Base-by-base conservation (phyloP, 2,888 invertebrate genomes). In the Pristionchus japonicus region DNA sequence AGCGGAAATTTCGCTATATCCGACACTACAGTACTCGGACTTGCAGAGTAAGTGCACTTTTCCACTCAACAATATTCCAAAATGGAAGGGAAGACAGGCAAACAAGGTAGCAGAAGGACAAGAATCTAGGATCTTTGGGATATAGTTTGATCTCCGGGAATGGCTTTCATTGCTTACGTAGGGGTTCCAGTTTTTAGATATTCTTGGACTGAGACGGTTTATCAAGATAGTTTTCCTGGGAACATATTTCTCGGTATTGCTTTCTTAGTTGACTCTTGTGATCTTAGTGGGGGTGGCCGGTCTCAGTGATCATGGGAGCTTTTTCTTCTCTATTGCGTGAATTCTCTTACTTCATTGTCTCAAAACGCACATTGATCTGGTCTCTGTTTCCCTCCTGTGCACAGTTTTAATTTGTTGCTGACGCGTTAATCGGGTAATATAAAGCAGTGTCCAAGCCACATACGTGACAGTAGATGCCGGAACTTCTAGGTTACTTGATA, bases 1-100 rank as follows among this genome's bases (percentile, higher is more conserved):
- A 82, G 89, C n/a, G 90, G 90, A 13, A 82, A 80, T 43, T 91
- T 91, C 77, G 89, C 88, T 6, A 89, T 93, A n/a, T 90, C 92
- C 0, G 93, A 93, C 86, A 64, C 80, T 13, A 92, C 93, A n/a
- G 52, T 93, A 17, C 84, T 89, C 31, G 74, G 57, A 57, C 80
- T 92, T 3, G 88, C 89, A 4, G 86, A 89, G 92, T 92, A 52
- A 87, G 82, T 88, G 34, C 20, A 11, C 3, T n/a, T 49, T 82
- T 37, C 17, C 15, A 11, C 20, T n/a, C 43, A 77, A 37, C 74
- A 74, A n/a, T n/a, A n/a, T n/a, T n/a, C n/a, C n/a, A n/a, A n/a
- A 74, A 43, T 43, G 43, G 49, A 27, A 40, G 31, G 70, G 17
- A 80, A 80, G 49, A 80, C 15, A 23, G 27, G 43, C n/a, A 27